A percentile compares a stretch with the other conserved stretches of the same genome.
These are phyloP conservation scores for Lepilemur ruficaudatus DNA, from an alignment of 2,797 vertebrate genomes.

Conservation along the genomic window DNA sequence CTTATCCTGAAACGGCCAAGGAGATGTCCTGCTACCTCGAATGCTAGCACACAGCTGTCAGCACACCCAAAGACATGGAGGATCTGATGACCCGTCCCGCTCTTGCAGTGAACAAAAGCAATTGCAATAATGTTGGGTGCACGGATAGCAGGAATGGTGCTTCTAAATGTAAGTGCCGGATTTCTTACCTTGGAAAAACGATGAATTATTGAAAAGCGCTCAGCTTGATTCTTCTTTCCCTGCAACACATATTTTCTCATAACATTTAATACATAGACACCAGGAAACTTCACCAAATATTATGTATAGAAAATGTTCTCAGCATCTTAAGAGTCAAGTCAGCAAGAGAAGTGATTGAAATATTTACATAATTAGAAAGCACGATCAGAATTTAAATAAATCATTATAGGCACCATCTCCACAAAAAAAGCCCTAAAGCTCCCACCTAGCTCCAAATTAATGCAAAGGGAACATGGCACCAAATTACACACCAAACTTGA, in stretches of 20 bases:
- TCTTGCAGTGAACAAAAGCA: background rate
- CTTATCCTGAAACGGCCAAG: background rate
- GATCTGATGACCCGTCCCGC: background rate
- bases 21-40: rapidly evolving
- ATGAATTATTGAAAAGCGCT: conserved; percentile 62
- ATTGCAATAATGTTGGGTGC: background rate
- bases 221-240: conserved; percentile 3
- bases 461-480: background rate
- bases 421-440: conserved; percentile 17
- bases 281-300: conserved; percentile 20
- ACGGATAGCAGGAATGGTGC: background rate
- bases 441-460: conserved; percentile 35
- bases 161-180: background rate
- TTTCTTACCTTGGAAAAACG: conserved; percentile 32
- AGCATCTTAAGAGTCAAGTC: conserved; percentile 51
- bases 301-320: conserved; percentile 47
- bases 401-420: conserved; percentile 45
- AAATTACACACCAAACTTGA: background rate
- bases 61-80: background rate
- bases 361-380: conserved; percentile 67
- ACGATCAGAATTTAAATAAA: conserved; percentile 65
- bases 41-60: background rate
- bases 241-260: conserved; percentile 15
- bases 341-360: conserved; percentile 54
- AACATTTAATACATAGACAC: background rate